Percentiles rank a stretch among this genome's conserved stretches.
These are phyloP conservation scores for Malurus cyaneus DNA, from an alignment of 2,113 vertebrate species.

Conservation along the genomic window DNA sequence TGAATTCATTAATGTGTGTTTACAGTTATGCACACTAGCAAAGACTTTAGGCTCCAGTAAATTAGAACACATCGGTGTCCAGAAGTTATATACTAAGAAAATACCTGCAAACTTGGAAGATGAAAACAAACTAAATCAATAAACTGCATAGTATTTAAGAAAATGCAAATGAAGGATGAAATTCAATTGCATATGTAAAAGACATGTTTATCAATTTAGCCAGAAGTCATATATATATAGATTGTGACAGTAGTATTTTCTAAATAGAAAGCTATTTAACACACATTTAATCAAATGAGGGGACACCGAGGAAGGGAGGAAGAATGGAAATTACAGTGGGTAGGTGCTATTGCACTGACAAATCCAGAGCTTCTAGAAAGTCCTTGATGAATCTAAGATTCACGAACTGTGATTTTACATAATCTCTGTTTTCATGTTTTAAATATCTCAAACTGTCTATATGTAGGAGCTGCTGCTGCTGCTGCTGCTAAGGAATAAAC, in stretches of 20 bases:
- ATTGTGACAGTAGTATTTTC: neutral
- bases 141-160: neutral
- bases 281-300: neutral
- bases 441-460: neutral
- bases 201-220: neutral
- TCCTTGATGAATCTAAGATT: neutral
- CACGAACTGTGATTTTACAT: neutral
- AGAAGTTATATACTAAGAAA: neutral
- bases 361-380: neutral
- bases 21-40: neutral
- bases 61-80: neutral
- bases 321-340: neutral
- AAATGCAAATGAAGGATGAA: neutral
- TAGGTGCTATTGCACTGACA: rapidly evolving
- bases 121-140: neutral
- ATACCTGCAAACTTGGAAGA: neutral
- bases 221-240: neutral
- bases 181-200: neutral
- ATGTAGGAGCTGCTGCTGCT: conserved; percentile 1
- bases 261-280: neutral
- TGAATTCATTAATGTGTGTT: neutral
- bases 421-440: conserved; percentile 7
- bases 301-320: neutral
- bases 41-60: neutral
- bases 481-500: conserved; percentile 3